Evolutionary conservation across 2,113 vertebrate species (phyloP), one percentile per base, ranked within the genome.

Genomic region (Alligator sinensis): DNA sequence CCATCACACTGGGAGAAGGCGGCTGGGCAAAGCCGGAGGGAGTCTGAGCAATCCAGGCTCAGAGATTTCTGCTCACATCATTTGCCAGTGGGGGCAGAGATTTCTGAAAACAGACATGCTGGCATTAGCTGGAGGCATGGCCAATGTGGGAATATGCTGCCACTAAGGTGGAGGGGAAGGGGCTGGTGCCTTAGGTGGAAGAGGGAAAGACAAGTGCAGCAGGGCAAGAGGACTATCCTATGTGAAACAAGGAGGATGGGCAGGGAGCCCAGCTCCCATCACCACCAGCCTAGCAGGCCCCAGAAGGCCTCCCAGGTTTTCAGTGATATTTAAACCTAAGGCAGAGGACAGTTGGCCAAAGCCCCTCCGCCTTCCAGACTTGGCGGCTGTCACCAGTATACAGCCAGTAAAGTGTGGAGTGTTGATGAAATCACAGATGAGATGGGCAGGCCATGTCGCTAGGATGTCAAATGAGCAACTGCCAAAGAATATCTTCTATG

Each of bases 251-350:
- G 47, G 38, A 2, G 80, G 24, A 24, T 1, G 34, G 61, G 28
- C 25, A 61, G 72, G 0, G 22, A 63, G 28, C 84, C 25, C 54
- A 0, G 2, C 54, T 89, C n/a, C 82, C 76, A 19, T 30, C 2
- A 2, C 61, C 5, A 3, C 6, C 4, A 2, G 0, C 22, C 3
- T 21, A 55, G 80, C 25, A 25, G 84, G 61, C 11, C 47, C 63
- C 3, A 1, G 57, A 63, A 72, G 13, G 28, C 1, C 0, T 72
- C 80, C 34, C 1, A 0, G 17, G 27, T 21, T 17, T 54, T 66
- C 12, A 13, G 38, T 2, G 1, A 60, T 72, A 57, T 21, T 57
- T 21, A 70, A 3, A 5, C 58, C 59, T 6, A 15, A 81, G 86
- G 34, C 34, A 19, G 11, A 1, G 3, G 2, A 3, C 14, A 61